A percentile compares a stretch with the other conserved stretches of the same genome.
These are phyloP conservation scores for Heteromurus nitidus DNA, from an alignment of 2,888 invertebrate genomes.

Conservation along the genomic window DNA sequence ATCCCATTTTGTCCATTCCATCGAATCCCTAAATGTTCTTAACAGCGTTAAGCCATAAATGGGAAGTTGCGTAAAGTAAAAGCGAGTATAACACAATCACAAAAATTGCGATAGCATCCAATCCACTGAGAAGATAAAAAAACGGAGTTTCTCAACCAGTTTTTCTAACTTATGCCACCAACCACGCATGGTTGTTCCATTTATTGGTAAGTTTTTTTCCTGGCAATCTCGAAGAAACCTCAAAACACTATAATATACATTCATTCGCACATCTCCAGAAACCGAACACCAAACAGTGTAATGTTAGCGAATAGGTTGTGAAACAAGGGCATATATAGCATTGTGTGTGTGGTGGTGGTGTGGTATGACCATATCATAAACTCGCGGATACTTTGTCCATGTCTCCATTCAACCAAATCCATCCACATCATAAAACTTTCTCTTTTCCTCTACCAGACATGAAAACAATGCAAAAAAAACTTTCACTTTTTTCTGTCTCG, in stretches of 20 bases:
- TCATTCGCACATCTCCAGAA: too few species aligned
- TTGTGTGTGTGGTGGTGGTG: too few species aligned
- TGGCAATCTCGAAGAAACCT: too few species aligned
- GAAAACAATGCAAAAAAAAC: constrained; percentile 7
- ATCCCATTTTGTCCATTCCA: constrained; percentile 48
- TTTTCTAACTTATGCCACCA: too few species aligned
- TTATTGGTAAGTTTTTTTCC: too few species aligned
- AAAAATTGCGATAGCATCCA: constrained; percentile 6
- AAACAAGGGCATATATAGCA: too few species aligned
- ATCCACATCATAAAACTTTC: constrained; percentile 1
- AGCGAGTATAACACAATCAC: neutral
- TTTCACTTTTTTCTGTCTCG: neutral
- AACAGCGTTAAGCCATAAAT: constrained; percentile 53
- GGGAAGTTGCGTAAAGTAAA: too few species aligned
- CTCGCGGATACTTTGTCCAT: neutral
- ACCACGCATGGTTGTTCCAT: too few species aligned
- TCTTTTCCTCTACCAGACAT: neutral
- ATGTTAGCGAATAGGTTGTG: neutral
- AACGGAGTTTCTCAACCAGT: too few species aligned
- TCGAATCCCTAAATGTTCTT: constrained; percentile 48
- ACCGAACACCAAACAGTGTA: too few species aligned
- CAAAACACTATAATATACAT: too few species aligned
- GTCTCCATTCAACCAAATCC: constrained; percentile 19
- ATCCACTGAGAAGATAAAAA: too few species aligned
- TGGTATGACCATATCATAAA: neutral